Conservation (phyloP, 2,888 invertebrate species). For the Choreutis nemorana region DNA sequence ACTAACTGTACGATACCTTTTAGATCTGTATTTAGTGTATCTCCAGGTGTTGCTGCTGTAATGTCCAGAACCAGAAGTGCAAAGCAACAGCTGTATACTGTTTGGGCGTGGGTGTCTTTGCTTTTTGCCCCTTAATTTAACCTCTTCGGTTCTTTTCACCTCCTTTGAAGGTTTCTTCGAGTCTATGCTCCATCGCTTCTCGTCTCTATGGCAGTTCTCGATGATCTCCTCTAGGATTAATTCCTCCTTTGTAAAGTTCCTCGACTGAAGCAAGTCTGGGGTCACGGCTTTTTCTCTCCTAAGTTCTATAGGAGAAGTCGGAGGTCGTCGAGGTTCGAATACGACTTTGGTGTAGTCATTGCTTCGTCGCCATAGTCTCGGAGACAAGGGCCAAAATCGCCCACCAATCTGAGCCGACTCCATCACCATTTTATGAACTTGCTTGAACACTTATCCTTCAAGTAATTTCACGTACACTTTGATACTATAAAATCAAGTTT, state of each 20-base stretch:
- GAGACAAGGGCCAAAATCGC: conserved; percentile 56
- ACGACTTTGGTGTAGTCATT: conserved; percentile 56
- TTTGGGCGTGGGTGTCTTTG: conserved; percentile 52
- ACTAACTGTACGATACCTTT: no score
- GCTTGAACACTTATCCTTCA: conserved; percentile 14
- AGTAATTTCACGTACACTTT: no score
- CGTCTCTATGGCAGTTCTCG: conserved; percentile 19
- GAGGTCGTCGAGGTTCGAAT: conserved; percentile 52
- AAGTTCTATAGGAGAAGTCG: conserved; percentile 40
- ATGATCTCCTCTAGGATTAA: conserved; percentile 29
- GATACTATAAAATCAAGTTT: no score
- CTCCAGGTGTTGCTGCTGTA: conserved; percentile 58
- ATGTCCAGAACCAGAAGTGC: conserved; percentile 53
- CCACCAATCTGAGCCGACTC: conserved; percentile 46
- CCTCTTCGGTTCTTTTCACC: conserved; percentile 35
- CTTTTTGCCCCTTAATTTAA: conserved; percentile 45
- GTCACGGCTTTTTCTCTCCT: conserved; percentile 30
- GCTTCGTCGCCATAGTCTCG: conserved; percentile 53
- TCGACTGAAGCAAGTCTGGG: conserved; percentile 41
- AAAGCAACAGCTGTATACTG: conserved; percentile 50
- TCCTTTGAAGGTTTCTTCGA: conserved; percentile 44
- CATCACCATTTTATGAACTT: conserved; percentile 61
- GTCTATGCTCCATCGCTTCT: conserved; percentile 39
- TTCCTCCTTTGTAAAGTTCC: conserved; percentile 37
- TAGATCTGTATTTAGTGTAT: conserved; percentile 52